phyloP scores from a whole-genome alignment of 2,797 vertebrate species.

The Chelmon rostratus region DNA sequence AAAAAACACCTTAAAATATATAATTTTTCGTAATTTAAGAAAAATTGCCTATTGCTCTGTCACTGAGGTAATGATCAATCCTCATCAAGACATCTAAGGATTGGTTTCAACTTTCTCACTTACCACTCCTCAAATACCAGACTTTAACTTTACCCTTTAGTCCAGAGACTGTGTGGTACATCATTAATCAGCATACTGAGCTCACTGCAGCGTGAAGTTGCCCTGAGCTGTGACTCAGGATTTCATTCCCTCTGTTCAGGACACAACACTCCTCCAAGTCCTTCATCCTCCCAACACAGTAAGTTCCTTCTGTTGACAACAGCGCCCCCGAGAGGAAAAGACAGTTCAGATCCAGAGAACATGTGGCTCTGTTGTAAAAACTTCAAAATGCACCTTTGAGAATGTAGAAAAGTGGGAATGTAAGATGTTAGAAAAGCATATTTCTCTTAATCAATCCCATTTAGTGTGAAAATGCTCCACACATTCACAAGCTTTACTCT shows the following conservation, averaged over 20 bases:
- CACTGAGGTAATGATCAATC: not conserved
- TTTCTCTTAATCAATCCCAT: not conserved
- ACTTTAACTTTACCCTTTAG: not conserved
- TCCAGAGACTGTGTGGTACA: not conserved
- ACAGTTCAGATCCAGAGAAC: not conserved
- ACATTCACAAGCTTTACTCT: not conserved
- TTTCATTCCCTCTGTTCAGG: not conserved
- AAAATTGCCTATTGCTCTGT: not conserved
- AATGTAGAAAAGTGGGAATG: not conserved
- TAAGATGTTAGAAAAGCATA: not conserved
- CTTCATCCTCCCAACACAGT: not conserved
- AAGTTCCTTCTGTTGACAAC: constrained; percentile 57
- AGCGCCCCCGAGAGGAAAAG: constrained; percentile 75
- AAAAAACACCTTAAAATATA: not conserved
- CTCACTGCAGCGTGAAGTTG: not conserved
- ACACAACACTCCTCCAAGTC: not conserved
- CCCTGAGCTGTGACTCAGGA: constrained; percentile 20
- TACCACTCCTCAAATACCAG: not conserved
- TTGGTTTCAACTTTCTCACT: not conserved
- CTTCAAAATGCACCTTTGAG: not conserved
- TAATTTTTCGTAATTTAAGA: not conserved
- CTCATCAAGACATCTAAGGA: not conserved
- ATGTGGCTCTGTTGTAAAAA: not conserved
- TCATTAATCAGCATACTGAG: constrained; percentile 27
- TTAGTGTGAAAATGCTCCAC: not conserved